Evolutionary conservation across 2,888 invertebrate species (phyloP), one percentile per base, ranked within the genome.

Genomic region (Cancer borealis): DNA sequence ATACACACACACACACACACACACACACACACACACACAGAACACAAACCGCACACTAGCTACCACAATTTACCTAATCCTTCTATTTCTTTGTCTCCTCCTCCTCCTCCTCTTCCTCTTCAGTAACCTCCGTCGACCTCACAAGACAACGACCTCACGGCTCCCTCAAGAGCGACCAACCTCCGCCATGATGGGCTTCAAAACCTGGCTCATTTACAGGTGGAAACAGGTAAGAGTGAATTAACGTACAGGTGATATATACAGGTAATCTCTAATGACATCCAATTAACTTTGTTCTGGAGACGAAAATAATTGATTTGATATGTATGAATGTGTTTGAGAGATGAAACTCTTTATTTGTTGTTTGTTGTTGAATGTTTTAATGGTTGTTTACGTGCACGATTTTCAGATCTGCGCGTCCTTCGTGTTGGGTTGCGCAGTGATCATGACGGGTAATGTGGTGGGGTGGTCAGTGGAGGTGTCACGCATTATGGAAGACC

Each of bases 391-490:
- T 10, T 49, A 1, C 26, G 5, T 6, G 26, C 30, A 21, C 30
- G 17, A 0, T 12, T 17, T 14, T 30, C 92, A 95, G 95, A 94
- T 95, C 17, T 39, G 91, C 17, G 94, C 93, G 17, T 79, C 92
- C 6, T 88, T 66, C 8, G 73, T 94, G 73, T 26, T 95, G 90
- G 94, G 90, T 46, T 84, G 90, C 45, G 66, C 92, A 26, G 73
- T 93, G 17, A 45, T 94, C 17, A 88, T 93, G 46, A 94, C 95
- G n/a, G 95, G 95, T n/a, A 93, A 26, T 46, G 94, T 95, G 49
- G 95, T 95, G 17, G 95, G 95, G 6, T 95, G 95, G 95, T 95
- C 95, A 1, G 95, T 95, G 60, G 95, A 94, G 91, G 95, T 95
- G 88, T 90, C 93, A 3, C 84, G 94, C 8, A 94, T 95, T 47